A percentile compares a stretch with the other conserved stretches of the same genome.
Evolutionary conservation across 2,797 vertebrate genomes (phyloP).

Genomic region (Dermochelys coriacea): DNA sequence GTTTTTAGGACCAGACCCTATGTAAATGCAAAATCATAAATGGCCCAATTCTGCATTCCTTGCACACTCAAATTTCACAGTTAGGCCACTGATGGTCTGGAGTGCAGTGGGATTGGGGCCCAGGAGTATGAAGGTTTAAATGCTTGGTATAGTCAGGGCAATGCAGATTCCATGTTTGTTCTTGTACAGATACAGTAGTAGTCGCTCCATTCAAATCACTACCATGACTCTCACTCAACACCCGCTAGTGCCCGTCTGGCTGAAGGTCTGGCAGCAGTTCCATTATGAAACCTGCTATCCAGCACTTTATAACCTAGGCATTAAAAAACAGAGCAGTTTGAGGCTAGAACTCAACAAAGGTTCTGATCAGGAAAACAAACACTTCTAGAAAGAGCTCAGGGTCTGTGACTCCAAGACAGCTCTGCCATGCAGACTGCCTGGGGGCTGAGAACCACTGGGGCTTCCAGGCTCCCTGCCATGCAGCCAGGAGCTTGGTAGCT

Average conservation of each 20-base stretch:
- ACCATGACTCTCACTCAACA: fast-evolving
- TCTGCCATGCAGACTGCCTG: background rate
- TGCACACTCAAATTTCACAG: background rate
- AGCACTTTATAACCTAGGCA: fast-evolving
- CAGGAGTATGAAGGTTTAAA: background rate
- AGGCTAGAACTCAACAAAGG: background rate
- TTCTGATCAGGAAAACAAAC: background rate
- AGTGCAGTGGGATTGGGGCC: background rate
- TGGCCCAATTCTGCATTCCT: background rate
- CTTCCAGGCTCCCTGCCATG: background rate
- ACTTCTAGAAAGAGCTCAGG: background rate
- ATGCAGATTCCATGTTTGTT: background rate
- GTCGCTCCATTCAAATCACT: background rate
- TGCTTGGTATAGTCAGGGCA: background rate
- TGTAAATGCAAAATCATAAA: background rate
- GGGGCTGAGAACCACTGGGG: background rate
- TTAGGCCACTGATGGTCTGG: background rate
- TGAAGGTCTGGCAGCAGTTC: background rate
- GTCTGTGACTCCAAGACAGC: background rate
- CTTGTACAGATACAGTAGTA: fast-evolving
- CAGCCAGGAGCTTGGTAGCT: background rate
- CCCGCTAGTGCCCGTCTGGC: background rate
- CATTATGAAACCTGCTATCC: fast-evolving
- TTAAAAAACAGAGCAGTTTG: background rate
- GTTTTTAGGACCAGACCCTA: background rate